Percentiles rank a stretch among this genome's conserved stretches.
Conservation (phyloP, 2,888 invertebrate genomes). For the Phyto melanocephala region DNA sequence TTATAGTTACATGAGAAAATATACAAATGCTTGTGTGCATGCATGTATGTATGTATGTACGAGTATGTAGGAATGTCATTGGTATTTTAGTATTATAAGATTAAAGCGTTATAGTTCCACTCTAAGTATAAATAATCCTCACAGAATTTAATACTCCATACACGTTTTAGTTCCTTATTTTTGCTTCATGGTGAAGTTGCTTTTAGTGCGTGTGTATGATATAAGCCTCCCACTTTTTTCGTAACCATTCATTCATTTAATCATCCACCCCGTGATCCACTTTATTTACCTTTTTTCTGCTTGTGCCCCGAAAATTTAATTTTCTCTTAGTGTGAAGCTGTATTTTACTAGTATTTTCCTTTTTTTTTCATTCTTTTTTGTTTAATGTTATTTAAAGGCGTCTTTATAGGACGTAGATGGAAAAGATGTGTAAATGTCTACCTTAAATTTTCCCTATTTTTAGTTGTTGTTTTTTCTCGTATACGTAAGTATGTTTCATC, state of each 20-base stretch:
- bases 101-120: conserved; percentile 73
- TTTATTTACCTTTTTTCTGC: neutral
- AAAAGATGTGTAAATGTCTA: conserved; percentile 5
- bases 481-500: neutral
- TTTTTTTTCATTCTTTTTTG: conserved; percentile 21
- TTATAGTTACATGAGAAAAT: no score
- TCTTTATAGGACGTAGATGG: conserved; percentile 32
- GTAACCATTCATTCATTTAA: neutral
- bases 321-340: conserved; percentile 49
- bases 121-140: conserved; percentile 69
- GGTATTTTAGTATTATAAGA: conserved; percentile 65
- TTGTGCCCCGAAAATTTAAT: conserved; percentile 15
- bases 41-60: conserved; percentile 13
- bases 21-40: neutral
- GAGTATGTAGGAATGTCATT: neutral
- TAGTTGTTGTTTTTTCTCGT: neutral
- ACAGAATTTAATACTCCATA: conserved; percentile 11
- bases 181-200: neutral
- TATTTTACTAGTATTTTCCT: conserved; percentile 24
- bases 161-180: neutral
- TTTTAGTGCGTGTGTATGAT: neutral
- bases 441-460: conserved; percentile 16
- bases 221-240: conserved; percentile 18
- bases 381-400: conserved; percentile 42
- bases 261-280: conserved; percentile 18